Base-by-base conservation (phyloP, 2,797 vertebrate species). In the Betta splendens region DNA sequence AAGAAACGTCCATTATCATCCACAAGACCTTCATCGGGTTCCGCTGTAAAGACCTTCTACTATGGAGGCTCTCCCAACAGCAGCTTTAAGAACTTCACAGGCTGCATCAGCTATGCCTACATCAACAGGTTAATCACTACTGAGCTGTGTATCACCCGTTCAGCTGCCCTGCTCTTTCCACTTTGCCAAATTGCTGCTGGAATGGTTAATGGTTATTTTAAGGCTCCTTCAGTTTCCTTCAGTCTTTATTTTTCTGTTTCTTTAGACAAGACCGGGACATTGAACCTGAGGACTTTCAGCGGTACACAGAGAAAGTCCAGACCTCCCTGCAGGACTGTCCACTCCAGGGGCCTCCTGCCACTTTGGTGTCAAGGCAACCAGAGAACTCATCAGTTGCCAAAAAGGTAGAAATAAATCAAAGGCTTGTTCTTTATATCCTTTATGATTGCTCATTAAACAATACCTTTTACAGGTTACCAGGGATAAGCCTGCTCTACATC, bases 281-380 rank as follows among this genome's bases (percentile, higher is more conserved):
- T 68, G 96, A 98, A 71, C 92, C 96, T 0, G 97, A 99, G 81
- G 96, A 99, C 86, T 99, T 99, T 81, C 97, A 98, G 80, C 93
- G 83, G 47, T 98, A 98, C 64, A 58, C 90, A n/a, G 93, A 95
- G 63, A 97, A 95, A 50, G 88, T 96, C 50, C 91, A 95, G 21
- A 77, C 89, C 3, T 96, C 94, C 23, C 90, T 98, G 31, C 93
- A 96, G 72, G 95, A 95, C 65, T 99, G 97, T 61, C 96, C 95
- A 9, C 80, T 94, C 60, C 92, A 97, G 79, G 87, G 79, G n/a
- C 89, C 92, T 36, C 93, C 94, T 2, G 78, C 93, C 68, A 86
- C 92, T 51, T 88, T 96, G 45, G 79, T 91, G 42, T 89, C 92
- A 28, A 93, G 92, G 69, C 89, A 91, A 58, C 89, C 77, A 48